Conservation (phyloP, 1,140 invertebrate genomes). For the Steinernema khuongi region DNA sequence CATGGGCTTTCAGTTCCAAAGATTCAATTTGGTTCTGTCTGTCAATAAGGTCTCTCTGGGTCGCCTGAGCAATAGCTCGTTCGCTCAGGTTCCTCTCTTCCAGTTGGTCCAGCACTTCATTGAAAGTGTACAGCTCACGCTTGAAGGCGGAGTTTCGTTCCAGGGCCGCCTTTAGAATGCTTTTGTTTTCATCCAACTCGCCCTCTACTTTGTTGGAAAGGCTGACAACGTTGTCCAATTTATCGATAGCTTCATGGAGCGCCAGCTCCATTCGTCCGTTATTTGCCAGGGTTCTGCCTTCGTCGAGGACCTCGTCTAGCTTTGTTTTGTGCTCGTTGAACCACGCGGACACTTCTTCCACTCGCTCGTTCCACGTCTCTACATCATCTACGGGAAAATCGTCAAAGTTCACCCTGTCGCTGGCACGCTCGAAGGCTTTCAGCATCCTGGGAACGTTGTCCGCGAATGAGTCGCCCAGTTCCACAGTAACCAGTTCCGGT, state of each 20-base stretch:
- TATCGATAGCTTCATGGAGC: constrained; percentile 41
- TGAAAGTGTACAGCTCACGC: neutral
- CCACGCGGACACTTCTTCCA: constrained; percentile 37
- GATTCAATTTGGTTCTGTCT: constrained; percentile 35
- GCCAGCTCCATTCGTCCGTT: constrained; percentile 47
- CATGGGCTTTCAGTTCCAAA: constrained; percentile 32
- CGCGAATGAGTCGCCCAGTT: constrained; percentile 17
- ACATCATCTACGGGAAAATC: constrained; percentile 30
- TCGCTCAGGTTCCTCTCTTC: constrained; percentile 1
- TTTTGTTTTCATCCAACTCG: constrained; percentile 32
- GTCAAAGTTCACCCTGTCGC: constrained; percentile 39
- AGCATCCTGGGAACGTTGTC: constrained; percentile 32
- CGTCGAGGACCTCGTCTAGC: constrained; percentile 43
- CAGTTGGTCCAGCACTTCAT: neutral
- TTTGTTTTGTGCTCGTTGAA: constrained; percentile 26
- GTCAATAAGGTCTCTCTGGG: constrained; percentile 42
- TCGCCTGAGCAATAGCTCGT: constrained; percentile 23
- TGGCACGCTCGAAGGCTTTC: constrained; percentile 31
- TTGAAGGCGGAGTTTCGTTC: neutral
- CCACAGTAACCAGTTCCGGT: neutral
- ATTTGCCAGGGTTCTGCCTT: constrained; percentile 43
- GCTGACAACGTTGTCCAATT: constrained; percentile 39
- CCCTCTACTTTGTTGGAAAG: constrained; percentile 20
- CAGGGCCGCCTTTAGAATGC: neutral
- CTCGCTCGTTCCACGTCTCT: constrained; percentile 38